Evolutionary conservation across 53 echinoderm and acorn worm species (phyloP).

Genomic region (Stichopus horrens): DNA sequence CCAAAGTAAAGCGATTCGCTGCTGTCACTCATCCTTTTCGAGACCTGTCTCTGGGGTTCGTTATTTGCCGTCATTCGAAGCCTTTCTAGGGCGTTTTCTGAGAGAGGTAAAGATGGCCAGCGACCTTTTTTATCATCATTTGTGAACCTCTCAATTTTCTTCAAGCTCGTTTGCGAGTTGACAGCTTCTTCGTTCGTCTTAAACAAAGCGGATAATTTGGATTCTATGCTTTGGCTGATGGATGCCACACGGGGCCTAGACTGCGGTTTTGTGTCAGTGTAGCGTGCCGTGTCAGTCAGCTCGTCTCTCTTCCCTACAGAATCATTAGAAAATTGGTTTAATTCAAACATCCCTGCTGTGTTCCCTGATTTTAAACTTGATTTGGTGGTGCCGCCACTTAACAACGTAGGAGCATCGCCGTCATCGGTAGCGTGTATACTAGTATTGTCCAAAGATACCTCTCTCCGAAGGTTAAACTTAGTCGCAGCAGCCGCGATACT

Average conservation of each 20-base stretch:
- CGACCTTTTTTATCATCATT: background rate
- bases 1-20: background rate
- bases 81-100: background rate
- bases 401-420: background rate
- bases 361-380: background rate
- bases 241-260: background rate
- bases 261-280: background rate
- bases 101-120: background rate
- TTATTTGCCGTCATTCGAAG: background rate
- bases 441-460: background rate
- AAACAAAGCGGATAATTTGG: background rate
- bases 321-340: background rate
- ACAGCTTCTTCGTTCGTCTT: background rate
- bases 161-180: background rate
- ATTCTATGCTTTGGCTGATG: background rate
- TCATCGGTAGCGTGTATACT: background rate
- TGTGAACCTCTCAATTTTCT: background rate
- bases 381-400: no score
- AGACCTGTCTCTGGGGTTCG: background rate
- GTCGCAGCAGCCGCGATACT: background rate
- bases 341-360: background rate
- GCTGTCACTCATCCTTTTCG: background rate
- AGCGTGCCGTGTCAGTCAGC: background rate
- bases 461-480: background rate
- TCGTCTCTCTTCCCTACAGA: background rate